Evolutionary conservation across 2,888 invertebrate genomes (phyloP).

Genomic region (Scrobipalpa costella): DNA sequence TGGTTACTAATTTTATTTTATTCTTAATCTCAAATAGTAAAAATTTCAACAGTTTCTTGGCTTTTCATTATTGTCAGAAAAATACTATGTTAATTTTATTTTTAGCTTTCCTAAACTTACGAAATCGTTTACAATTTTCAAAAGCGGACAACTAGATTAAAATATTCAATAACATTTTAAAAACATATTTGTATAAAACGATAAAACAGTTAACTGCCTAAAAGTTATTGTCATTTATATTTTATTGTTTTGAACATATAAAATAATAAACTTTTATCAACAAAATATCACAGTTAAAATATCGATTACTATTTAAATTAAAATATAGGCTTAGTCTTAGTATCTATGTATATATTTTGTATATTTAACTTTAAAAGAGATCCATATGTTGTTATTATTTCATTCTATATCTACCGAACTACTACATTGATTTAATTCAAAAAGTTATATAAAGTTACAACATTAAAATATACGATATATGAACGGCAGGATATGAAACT

Average conservation of each 20-base stretch:
- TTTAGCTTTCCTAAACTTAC: background rate
- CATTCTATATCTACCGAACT: constrained; percentile 8
- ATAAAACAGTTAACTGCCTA: constrained; percentile 19
- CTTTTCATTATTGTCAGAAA: constrained; percentile 19
- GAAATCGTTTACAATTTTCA: background rate
- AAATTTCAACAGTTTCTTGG: background rate
- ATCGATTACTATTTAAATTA: constrained; percentile 1
- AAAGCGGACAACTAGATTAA: constrained; percentile 24
- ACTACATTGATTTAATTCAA: constrained; percentile 8
- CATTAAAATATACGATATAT: constrained; percentile 22
- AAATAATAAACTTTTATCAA: constrained; percentile 17
- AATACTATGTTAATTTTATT: background rate
- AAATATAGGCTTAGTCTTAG: background rate
- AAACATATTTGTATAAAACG: constrained; percentile 16
- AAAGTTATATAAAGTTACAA: constrained; percentile 18
- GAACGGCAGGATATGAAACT: constrained; percentile 25
- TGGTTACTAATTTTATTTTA: background rate
- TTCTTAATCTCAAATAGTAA: background rate
- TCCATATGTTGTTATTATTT: background rate
- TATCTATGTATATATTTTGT: constrained; percentile 7
- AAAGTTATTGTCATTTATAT: constrained; percentile 23
- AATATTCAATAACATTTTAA: constrained; percentile 11
- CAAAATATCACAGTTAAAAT: constrained; percentile 28
- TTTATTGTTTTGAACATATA: background rate
- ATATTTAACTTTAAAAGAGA: constrained; percentile 5